phyloP scores from a whole-genome alignment of 1,140 invertebrate species.

The Laodelphax striatellus region DNA sequence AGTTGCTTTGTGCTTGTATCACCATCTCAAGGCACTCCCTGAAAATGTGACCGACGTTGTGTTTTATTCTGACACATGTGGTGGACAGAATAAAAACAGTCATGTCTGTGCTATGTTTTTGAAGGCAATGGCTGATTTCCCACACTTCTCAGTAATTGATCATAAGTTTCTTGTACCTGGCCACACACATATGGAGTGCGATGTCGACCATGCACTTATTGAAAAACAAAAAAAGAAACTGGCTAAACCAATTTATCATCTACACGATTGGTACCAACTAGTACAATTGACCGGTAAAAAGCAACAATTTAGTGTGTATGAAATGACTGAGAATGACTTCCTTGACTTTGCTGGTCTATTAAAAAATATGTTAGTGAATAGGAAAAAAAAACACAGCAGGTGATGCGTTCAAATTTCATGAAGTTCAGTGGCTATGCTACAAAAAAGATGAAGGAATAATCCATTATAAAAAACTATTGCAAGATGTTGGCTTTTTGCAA shows the following conservation, averaged over 20 bases:
- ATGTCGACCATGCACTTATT: constrained; percentile 3
- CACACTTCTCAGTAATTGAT: not conserved
- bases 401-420: too few species aligned
- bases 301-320: not conserved
- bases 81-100: constrained; percentile 9
- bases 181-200: not conserved
- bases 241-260: not conserved
- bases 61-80: constrained; percentile 12
- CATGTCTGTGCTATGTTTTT: constrained; percentile 5
- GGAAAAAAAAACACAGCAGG: too few species aligned
- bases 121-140: not conserved
- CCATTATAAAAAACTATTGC: too few species aligned
- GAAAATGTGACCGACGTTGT: not conserved
- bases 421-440: too few species aligned
- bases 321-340: not conserved
- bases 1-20: constrained; percentile 5
- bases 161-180: constrained; percentile 9
- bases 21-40: not conserved
- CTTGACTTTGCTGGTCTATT: too few species aligned
- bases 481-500: too few species aligned
- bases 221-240: constrained; percentile 3
- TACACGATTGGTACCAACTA: constrained; percentile 1
- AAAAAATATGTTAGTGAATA: too few species aligned
- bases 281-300: not conserved
- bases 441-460: too few species aligned